phyloP scores from a whole-genome alignment of 2,888 invertebrate species.

The Minunthozetes semirufus region DNA sequence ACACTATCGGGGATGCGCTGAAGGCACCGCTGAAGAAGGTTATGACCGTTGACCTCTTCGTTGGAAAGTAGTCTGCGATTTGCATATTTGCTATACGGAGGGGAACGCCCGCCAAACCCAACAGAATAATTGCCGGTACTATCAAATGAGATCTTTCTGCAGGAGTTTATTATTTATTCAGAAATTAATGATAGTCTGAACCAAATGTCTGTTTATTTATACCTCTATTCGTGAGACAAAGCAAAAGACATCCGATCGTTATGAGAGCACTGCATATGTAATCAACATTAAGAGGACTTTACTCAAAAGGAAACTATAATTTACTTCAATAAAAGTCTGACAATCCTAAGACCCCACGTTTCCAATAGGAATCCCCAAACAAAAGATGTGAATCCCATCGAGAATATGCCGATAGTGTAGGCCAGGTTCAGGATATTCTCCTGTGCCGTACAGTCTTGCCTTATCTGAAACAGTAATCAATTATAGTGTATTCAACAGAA shows the following conservation, averaged over 20 bases:
- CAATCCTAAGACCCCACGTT: conserved; percentile 41
- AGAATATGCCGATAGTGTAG: conserved; percentile 42
- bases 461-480: conserved; percentile 6
- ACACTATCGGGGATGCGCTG: conserved; percentile 41
- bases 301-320: not conserved
- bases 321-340: conserved; percentile 42
- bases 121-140: conserved; percentile 40
- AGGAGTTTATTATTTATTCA: not conserved
- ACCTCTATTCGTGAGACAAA: conserved; percentile 40
- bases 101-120: conserved; percentile 42
- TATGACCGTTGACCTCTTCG: conserved; percentile 41
- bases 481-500: not conserved
- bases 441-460: conserved; percentile 38
- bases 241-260: conserved; percentile 24
- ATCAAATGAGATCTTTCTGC: conserved; percentile 41
- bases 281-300: not conserved
- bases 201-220: not conserved
- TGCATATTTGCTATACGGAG: conserved; percentile 43
- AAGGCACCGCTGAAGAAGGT: conserved; percentile 43
- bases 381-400: conserved; percentile 42
- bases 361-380: conserved; percentile 43
- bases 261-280: conserved; percentile 5
- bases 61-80: conserved; percentile 42
- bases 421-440: conserved; percentile 42
- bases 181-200: not conserved